Conservation (phyloP, 2,888 invertebrate genomes). For the Tetropium fuscum region DNA sequence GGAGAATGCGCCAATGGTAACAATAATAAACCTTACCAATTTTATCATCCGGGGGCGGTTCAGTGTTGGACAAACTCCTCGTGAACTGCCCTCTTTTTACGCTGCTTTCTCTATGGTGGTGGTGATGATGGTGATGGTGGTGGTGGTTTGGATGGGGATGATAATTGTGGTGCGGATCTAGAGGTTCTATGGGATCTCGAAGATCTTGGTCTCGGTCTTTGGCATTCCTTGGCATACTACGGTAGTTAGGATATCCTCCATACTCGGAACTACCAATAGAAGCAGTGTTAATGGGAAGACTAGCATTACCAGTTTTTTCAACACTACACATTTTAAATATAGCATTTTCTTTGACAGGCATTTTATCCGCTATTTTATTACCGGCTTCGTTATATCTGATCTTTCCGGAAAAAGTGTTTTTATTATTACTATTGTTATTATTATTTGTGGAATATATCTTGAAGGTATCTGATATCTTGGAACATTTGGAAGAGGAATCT, state of each 20-base stretch:
- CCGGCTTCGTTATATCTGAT: not conserved
- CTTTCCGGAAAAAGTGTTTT: not conserved
- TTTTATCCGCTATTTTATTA: not conserved
- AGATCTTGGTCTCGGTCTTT: conserved; percentile 54
- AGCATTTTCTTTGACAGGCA: not conserved
- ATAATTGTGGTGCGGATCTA: conserved; percentile 51
- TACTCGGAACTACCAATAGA: conserved; percentile 56
- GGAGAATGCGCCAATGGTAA: conserved; percentile 11
- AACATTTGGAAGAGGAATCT: not conserved
- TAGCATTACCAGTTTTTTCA: conserved; percentile 42
- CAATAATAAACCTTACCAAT: conserved; percentile 68
- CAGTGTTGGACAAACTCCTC: conserved; percentile 84
- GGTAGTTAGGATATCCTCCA: conserved; percentile 52
- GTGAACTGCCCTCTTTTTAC: conserved; percentile 76
- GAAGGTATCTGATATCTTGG: not conserved
- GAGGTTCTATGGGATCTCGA: conserved; percentile 55
- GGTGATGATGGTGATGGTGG: conserved; percentile 56
- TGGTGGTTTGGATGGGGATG: conserved; percentile 45
- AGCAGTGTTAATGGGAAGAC: conserved; percentile 40
- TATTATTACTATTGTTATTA: not conserved
- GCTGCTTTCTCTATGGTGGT: conserved; percentile 69
- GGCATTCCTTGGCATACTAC: conserved; percentile 44
- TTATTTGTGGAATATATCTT: not conserved
- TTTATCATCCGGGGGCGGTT: conserved; percentile 87
- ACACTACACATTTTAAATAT: conserved; percentile 40